Evolutionary conservation across 1,140 invertebrate species (phyloP).

Genomic region (Delia radicum): DNA sequence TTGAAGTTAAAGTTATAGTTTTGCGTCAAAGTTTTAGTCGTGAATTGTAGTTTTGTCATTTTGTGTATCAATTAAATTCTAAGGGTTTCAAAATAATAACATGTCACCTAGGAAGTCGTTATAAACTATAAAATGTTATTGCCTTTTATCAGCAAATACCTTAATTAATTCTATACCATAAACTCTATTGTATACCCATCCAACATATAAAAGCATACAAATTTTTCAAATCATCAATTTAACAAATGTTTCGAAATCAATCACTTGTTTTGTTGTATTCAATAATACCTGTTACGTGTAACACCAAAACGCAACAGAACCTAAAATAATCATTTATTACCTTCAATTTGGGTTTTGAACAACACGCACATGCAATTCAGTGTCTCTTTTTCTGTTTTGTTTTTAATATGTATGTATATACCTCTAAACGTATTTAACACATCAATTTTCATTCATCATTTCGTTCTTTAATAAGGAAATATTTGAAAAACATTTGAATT

Average conservation of each 20-base stretch:
- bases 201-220: not conserved
- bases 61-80: too few species aligned
- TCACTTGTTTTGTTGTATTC: not conserved
- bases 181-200: not conserved
- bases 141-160: not conserved
- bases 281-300: not conserved
- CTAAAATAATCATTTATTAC: too few species aligned
- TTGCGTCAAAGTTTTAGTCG: too few species aligned
- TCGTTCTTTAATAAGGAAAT: not conserved
- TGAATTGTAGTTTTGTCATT: too few species aligned
- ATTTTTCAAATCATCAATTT: slow-evolving; percentile 10
- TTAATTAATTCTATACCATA: not conserved
- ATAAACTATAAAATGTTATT: not conserved
- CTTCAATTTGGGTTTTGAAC: too few species aligned
- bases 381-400: too few species aligned
- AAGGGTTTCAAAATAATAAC: not conserved
- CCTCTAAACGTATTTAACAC: not conserved
- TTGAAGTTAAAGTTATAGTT: too few species aligned
- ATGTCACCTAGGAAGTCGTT: not conserved
- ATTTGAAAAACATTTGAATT: too few species aligned
- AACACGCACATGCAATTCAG: too few species aligned
- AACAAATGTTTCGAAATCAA: slow-evolving; percentile 14
- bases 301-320: too few species aligned
- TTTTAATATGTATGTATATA: too few species aligned
- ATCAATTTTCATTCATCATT: slow-evolving; percentile 20